Evolutionary conservation across 2,888 invertebrate genomes (phyloP), one percentile per base, ranked within the genome.

Genomic region (Pemphredon lugubris): DNA sequence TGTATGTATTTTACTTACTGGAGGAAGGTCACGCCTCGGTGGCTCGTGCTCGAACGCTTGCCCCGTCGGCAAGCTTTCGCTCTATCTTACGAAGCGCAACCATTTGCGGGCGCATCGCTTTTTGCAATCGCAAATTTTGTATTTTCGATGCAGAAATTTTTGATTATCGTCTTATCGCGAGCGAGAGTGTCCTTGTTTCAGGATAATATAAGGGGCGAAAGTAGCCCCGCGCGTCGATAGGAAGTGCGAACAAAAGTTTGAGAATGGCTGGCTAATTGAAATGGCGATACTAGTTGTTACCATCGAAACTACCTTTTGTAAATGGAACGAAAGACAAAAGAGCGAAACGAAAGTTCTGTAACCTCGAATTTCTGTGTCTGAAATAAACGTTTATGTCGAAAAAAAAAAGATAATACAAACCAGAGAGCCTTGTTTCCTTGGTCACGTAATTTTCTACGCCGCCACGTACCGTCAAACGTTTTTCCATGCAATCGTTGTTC

Each of bases 301-400:
- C 65, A 51, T 44, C 65, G 69, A 69, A 39, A 23, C 9, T 53
- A 4, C 18, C 59, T 14, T 58, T 61, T 76, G 69, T 76, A 70
- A 54, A 64, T 57, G 51, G 39, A 65, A 55, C 37, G 32, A 61
- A n/a, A 51, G 47, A 11, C n/a, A 40, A 39, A 21, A 47, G 23
- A 16, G 30, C 14, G 23, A 47, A 42, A 45, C n/a, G 11, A 72
- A 51, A 69, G 55, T 42, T 58, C 55, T 77, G 82, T 81, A 82
- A 77, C 58, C 40, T 51, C 55, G 66, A 77, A 73, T 59, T 78
- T 80, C 64, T 81, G 55, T 82, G 57, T 82, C 65, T 79, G 80
- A 77, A 81, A 81, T 81, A 81, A 81, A 83, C 63, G 68, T 70
- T 58, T 82, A 69, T 68, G 77, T 66, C 54, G 45, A 60, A 47